Conservation (phyloP, 2,113 vertebrate species). For the Chlorodrepanis virens region DNA sequence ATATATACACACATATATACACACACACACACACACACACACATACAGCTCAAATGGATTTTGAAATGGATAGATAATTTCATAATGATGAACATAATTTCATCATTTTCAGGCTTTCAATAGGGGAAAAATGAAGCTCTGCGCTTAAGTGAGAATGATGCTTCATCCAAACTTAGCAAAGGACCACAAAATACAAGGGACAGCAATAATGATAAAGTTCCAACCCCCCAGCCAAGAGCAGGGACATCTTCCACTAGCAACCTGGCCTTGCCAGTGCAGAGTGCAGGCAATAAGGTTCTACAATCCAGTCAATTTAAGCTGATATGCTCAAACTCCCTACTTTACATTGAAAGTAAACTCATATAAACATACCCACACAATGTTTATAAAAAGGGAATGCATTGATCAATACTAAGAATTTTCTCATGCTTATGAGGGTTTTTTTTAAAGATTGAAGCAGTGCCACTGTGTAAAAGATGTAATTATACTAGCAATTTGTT, state of each 20-base stretch:
- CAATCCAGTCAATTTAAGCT: background rate
- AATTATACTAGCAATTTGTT: background rate
- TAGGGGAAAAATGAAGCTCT: background rate
- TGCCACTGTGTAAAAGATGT: background rate
- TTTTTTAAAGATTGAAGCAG: background rate
- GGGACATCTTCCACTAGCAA: background rate
- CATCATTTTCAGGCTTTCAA: background rate
- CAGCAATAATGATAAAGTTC: background rate
- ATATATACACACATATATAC: too few relatives aligned
- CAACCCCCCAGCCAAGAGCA: accelerated
- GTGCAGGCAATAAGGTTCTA: background rate
- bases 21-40: too few relatives aligned
- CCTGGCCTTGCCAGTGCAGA: background rate
- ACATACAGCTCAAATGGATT: background rate
- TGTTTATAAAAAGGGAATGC: background rate
- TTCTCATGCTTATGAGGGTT: background rate
- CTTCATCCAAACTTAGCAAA: background rate
- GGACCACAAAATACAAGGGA: background rate
- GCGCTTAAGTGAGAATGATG: background rate
- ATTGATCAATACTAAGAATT: background rate
- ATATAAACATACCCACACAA: background rate
- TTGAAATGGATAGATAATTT: background rate
- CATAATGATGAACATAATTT: background rate
- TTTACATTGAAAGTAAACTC: background rate
- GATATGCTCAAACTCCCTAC: background rate